These are phyloP conservation scores for Lymantria monacha DNA, from an alignment of 2,888 invertebrate species.

Conservation along the genomic window DNA sequence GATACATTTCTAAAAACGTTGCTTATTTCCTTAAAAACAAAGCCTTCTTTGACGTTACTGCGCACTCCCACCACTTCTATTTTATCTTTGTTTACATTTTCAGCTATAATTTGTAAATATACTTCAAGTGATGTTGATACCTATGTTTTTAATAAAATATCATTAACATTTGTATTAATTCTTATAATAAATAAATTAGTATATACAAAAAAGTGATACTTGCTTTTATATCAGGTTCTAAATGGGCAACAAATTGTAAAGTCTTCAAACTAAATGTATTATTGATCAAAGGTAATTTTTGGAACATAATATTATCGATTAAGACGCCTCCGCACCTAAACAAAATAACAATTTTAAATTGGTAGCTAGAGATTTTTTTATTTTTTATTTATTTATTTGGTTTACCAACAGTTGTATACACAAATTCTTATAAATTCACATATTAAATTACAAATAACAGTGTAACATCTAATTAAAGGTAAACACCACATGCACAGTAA, in stretches of 20 bases:
- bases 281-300: constrained; percentile 17
- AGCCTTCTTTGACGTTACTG: constrained; percentile 2
- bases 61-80: constrained; percentile 29
- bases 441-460: no score
- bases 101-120: constrained; percentile 37
- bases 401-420: no score
- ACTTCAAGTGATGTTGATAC: constrained; percentile 25
- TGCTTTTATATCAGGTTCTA: constrained; percentile 21
- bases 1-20: constrained; percentile 8
- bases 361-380: no score
- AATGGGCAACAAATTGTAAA: constrained; percentile 26
- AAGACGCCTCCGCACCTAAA: constrained; percentile 45
- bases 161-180: neutral
- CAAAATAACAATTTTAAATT: constrained; percentile 1
- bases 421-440: no score
- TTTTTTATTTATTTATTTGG: no score
- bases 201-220: constrained; percentile 8
- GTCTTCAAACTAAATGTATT: constrained; percentile 18
- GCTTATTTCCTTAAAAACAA: constrained; percentile 22
- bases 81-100: constrained; percentile 31
- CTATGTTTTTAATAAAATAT: constrained; percentile 8
- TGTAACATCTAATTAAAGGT: no score
- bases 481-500: no score
- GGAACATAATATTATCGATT: constrained; percentile 31
- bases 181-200: no score